A percentile compares a stretch with the other conserved stretches of the same genome.
Conservation (phyloP, 1,140 invertebrate species). For the Solen grandis region DNA sequence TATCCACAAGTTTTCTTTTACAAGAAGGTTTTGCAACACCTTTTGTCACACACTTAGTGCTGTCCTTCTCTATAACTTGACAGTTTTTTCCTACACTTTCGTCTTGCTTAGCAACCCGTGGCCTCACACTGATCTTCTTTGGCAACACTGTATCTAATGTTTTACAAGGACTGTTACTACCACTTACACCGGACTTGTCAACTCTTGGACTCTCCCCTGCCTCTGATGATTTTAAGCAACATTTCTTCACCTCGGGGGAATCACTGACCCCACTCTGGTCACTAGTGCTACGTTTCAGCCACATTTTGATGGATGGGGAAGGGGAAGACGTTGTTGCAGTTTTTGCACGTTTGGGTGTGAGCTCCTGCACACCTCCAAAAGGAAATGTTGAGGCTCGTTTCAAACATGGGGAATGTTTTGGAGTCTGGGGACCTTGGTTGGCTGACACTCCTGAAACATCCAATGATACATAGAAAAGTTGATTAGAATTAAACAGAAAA, state of each 20-base stretch:
- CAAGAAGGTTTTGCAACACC: conserved; percentile 8
- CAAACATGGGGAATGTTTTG: conserved; percentile 8
- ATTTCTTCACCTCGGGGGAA: not conserved
- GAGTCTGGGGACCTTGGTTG: not conserved
- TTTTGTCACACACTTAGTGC: not conserved
- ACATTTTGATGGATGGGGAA: conserved; percentile 50
- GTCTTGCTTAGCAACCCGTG: not conserved
- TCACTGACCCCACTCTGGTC: not conserved
- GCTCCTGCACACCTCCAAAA: conserved; percentile 26
- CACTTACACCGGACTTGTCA: not conserved
- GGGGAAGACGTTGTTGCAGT: not conserved
- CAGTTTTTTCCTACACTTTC: not conserved
- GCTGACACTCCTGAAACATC: conserved; percentile 22
- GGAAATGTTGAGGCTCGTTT: conserved; percentile 32
- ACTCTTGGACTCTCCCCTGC: not conserved
- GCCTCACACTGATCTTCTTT: not conserved
- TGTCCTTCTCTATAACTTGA: not conserved
- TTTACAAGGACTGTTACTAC: not conserved
- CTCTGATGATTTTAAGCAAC: not conserved
- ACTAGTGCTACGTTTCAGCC: conserved; percentile 45
- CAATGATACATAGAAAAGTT: not conserved
- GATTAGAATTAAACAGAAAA: not conserved
- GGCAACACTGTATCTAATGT: not conserved
- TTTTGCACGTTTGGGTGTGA: conserved; percentile 34
- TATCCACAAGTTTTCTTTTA: conserved; percentile 41